Evolutionary conservation across 1,140 invertebrate genomes (phyloP).

Genomic region (Pantala flavescens): DNA sequence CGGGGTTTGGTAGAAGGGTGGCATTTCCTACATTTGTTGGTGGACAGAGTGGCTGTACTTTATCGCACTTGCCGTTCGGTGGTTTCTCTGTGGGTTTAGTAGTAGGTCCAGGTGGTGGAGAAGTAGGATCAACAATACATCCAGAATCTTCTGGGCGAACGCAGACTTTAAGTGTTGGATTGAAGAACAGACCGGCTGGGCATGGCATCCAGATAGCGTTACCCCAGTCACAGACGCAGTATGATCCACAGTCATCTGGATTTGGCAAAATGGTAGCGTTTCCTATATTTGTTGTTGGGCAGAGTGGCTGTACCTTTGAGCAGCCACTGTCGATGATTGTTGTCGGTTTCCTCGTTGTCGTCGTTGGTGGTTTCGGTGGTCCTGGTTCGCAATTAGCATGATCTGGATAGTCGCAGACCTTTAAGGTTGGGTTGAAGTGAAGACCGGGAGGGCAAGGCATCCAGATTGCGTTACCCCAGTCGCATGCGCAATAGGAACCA

Average conservation of each 20-base stretch:
- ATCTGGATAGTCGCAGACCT: conserved; percentile 27
- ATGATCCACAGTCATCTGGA: conserved; percentile 28
- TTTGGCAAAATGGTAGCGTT: conserved; percentile 17
- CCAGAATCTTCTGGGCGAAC: conserved; percentile 23
- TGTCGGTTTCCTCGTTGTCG: too few species aligned
- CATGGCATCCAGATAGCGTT: conserved; percentile 23
- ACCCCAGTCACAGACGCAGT: conserved; percentile 30
- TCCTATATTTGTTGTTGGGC: neutral
- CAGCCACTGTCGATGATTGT: too few species aligned
- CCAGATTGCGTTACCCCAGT: conserved; percentile 23
- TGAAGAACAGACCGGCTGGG: conserved; percentile 21
- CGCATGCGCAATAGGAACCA: conserved; percentile 30
- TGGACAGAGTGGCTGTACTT: too few species aligned
- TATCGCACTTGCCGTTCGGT: neutral
- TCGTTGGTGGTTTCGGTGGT: too few species aligned
- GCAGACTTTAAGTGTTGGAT: conserved; percentile 25
- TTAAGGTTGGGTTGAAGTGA: conserved; percentile 23
- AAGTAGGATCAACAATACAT: neutral
- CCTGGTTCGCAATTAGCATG: conserved; percentile 13
- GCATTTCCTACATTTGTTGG: neutral
- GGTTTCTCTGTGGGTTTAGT: neutral
- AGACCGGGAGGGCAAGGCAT: conserved; percentile 21
- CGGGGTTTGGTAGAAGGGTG: conserved; percentile 19
- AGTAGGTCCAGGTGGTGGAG: neutral
- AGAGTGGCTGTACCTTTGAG: too few species aligned